Conservation (phyloP, 2,888 invertebrate genomes). For the Zaprionus bogoriensis region DNA sequence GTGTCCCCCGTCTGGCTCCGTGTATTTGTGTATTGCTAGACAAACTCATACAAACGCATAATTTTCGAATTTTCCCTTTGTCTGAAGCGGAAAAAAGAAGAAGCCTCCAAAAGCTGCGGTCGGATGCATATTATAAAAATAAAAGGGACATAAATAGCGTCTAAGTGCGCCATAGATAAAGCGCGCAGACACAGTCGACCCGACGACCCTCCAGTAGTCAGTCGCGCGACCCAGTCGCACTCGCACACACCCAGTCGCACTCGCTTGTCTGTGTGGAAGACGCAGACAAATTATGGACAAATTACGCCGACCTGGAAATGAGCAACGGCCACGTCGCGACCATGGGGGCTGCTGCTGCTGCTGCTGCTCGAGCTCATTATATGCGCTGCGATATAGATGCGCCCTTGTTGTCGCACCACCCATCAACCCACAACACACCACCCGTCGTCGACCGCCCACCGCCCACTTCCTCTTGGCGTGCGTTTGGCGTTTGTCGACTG, state of each 20-base stretch:
- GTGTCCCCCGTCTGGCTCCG: too few species aligned
- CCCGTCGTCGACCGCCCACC: neutral
- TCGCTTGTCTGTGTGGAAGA: conserved; percentile 55
- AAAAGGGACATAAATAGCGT: conserved; percentile 68
- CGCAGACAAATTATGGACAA: conserved; percentile 82
- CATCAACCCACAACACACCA: neutral
- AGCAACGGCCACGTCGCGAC: conserved; percentile 70
- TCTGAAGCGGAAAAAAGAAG: conserved; percentile 4
- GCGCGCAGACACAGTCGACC: conserved; percentile 51
- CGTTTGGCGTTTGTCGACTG: conserved; percentile 64
- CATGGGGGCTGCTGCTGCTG: too few species aligned
- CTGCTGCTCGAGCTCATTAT: conserved; percentile 72
- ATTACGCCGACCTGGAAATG: conserved; percentile 81
- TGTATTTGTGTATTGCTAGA: conserved; percentile 27
- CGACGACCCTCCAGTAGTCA: too few species aligned
- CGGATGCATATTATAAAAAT: conserved; percentile 40
- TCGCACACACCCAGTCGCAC: neutral
- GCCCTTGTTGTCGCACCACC: conserved; percentile 30
- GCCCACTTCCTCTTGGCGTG: conserved; percentile 45
- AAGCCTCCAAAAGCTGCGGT: conserved; percentile 15
- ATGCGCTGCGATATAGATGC: conserved; percentile 62
- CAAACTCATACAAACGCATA: too few species aligned
- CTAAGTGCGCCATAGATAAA: conserved; percentile 74
- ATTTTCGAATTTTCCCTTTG: conserved; percentile 37
- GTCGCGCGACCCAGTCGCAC: neutral